Percentiles rank a stretch among this genome's conserved stretches.
These are phyloP conservation scores for Amphilophus citrinellus DNA, from an alignment of 2,113 vertebrate species.

Conservation along the genomic window DNA sequence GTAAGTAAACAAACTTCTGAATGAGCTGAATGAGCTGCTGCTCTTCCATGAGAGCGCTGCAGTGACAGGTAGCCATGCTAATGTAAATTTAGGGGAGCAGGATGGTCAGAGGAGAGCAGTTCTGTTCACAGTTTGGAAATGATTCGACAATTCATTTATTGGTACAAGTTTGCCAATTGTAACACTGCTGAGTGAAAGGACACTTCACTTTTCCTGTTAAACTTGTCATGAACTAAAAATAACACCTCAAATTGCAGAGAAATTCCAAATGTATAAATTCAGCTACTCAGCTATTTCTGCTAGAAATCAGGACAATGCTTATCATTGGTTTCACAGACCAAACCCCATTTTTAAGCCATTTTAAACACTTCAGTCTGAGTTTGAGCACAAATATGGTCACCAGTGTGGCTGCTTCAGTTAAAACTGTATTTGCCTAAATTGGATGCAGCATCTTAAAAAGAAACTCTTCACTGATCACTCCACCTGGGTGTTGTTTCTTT, in stretches of 20 bases:
- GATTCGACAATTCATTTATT: not conserved
- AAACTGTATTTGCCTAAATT: not conserved
- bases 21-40: not conserved
- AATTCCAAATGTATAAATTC: not conserved
- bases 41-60: not conserved
- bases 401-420: not conserved
- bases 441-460: not conserved
- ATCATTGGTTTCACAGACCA: not conserved
- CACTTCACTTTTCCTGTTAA: not conserved
- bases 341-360: not conserved
- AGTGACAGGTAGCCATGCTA: not conserved
- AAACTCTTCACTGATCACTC: not conserved
- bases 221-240: not conserved
- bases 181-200: not conserved
- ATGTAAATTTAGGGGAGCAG: not conserved
- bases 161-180: not conserved
- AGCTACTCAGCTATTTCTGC: not conserved
- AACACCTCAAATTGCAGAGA: not conserved
- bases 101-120: not conserved
- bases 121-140: slow-evolving; percentile 9
- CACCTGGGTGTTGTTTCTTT: not conserved
- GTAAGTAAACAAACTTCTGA: not conserved
- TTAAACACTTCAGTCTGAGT: slow-evolving; percentile 4
- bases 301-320: not conserved
- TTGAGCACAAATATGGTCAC: not conserved